phyloP scores from a whole-genome alignment of 64 coral and sea anemone species.

The Pocillopora damicornis region DNA sequence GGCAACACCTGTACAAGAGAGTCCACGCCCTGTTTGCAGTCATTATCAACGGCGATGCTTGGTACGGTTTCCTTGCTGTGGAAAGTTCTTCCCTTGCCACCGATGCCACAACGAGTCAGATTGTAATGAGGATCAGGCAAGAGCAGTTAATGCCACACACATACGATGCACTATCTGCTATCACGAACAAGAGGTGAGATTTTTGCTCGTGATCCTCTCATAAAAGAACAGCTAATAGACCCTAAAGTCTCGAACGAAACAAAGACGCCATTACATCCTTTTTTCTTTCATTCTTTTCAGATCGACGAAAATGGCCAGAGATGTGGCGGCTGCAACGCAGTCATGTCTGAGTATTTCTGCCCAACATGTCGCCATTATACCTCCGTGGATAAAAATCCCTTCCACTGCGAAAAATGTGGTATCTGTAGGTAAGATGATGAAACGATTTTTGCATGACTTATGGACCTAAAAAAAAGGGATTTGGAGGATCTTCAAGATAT shows the following conservation, averaged over 20 bases:
- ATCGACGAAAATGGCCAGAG: conserved; percentile 31
- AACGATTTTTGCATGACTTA: neutral
- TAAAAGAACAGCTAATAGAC: too few species aligned
- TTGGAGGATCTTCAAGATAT: too few species aligned
- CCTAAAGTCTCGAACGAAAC: too few species aligned
- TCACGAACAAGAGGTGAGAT: conserved; percentile 47
- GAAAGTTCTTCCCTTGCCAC: conserved; percentile 57
- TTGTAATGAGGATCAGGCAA: conserved; percentile 11
- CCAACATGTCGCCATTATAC: conserved; percentile 69
- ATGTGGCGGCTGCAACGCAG: conserved; percentile 49
- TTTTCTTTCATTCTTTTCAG: neutral
- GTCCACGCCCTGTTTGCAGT: conserved; percentile 11
- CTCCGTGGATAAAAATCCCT: conserved; percentile 54
- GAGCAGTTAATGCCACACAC: conserved; percentile 42
- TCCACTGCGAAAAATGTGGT: conserved; percentile 64
- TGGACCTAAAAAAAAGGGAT: neutral
- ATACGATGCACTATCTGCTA: conserved; percentile 43
- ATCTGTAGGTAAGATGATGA: conserved; percentile 50
- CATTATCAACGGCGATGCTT: conserved; percentile 59
- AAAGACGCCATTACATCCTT: neutral
- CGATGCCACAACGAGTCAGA: conserved; percentile 60
- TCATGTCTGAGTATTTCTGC: conserved; percentile 71
- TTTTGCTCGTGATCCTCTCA: neutral
- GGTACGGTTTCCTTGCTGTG: conserved; percentile 60
- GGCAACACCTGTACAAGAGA: conserved; percentile 4